Conservation (phyloP, 2,888 invertebrate genomes). For the Apodemia duryi region DNA sequence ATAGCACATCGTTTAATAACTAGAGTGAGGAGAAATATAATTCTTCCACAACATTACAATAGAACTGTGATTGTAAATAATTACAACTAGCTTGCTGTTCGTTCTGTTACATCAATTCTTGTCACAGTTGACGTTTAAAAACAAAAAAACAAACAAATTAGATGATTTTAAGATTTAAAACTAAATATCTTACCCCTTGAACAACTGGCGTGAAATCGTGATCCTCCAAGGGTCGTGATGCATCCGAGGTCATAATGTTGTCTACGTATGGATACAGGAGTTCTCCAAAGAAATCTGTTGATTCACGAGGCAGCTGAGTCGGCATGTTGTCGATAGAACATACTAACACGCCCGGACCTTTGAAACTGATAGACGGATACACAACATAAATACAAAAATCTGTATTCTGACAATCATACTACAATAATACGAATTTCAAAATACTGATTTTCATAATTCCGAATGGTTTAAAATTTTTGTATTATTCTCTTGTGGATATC, state of each 20-base stretch:
- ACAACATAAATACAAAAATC: no score
- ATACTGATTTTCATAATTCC: no score
- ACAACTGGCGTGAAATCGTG: slow-evolving; percentile 87
- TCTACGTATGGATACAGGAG: slow-evolving; percentile 92
- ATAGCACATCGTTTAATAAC: no score
- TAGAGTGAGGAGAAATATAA: no score
- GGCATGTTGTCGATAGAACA: slow-evolving; percentile 99
- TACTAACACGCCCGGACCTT: slow-evolving; percentile 98
- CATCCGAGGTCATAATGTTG: slow-evolving; percentile 93
- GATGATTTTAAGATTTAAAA: no score
- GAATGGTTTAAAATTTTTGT: no score
- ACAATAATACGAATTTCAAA: no score
- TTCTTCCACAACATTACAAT: background rate
- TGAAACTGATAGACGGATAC: slow-evolving; percentile 82
- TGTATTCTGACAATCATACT: no score
- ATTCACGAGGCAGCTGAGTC: slow-evolving; percentile 97
- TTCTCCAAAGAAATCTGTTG: slow-evolving; percentile 98
- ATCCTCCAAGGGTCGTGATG: slow-evolving; percentile 86
- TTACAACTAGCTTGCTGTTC: background rate
- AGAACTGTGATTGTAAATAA: background rate
- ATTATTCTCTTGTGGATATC: no score
- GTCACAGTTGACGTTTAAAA: no score
- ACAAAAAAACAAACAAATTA: no score
- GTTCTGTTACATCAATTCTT: background rate
- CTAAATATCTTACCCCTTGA: slow-evolving; percentile 76